Evolutionary conservation across 2,888 invertebrate genomes (phyloP).

Genomic region (Yponomeuta malinellus): DNA sequence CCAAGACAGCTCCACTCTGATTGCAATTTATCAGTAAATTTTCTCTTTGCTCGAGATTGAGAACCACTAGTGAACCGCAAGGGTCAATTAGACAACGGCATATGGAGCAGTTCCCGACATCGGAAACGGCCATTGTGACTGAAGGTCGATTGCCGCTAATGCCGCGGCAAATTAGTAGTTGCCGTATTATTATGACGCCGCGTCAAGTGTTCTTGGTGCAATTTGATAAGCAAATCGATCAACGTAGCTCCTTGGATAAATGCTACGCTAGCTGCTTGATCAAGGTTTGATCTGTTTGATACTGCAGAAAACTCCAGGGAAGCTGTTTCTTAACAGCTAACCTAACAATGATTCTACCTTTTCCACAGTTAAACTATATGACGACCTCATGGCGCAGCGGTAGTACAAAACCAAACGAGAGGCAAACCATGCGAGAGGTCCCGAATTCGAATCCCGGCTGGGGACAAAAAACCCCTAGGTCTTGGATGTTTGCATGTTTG

Average conservation of each 20-base stretch:
- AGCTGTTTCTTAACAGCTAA: too few relatives aligned
- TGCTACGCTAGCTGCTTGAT: neutral
- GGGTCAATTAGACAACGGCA: slow-evolving; percentile 21
- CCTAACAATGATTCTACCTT: too few relatives aligned
- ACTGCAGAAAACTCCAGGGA: too few relatives aligned
- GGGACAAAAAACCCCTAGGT: too few relatives aligned
- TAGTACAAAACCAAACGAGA: too few relatives aligned
- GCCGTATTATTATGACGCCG: slow-evolving; percentile 16
- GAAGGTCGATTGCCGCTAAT: slow-evolving; percentile 53
- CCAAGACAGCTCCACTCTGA: too few relatives aligned
- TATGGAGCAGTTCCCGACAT: slow-evolving; percentile 21
- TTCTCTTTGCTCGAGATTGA: neutral
- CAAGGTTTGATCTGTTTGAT: neutral
- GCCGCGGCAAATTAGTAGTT: slow-evolving; percentile 47
- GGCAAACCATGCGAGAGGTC: too few relatives aligned
- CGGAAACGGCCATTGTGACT: slow-evolving; percentile 35
- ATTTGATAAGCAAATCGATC: slow-evolving; percentile 3
- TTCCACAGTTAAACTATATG: too few relatives aligned
- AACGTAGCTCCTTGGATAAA: neutral
- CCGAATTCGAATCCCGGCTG: too few relatives aligned
- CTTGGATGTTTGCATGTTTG: too few relatives aligned
- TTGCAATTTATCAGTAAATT: neutral
- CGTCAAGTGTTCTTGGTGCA: slow-evolving; percentile 7
- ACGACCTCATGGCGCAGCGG: too few relatives aligned
- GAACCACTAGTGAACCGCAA: neutral